phyloP scores from a whole-genome alignment of 2,888 invertebrate species.

The Julus scanicus region DNA sequence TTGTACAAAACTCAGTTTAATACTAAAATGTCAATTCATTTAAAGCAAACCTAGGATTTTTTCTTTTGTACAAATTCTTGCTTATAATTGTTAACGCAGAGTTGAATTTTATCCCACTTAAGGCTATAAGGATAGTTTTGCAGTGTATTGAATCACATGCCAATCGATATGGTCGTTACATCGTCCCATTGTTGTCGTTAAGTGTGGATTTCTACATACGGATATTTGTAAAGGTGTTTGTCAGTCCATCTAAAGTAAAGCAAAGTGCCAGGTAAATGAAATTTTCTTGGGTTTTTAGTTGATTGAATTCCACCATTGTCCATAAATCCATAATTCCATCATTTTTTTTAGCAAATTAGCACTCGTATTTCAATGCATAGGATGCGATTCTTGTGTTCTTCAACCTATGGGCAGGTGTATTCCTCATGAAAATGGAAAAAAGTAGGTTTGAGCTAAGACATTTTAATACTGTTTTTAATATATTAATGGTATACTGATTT shows the following conservation, averaged over 20 bases:
- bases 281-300: background rate
- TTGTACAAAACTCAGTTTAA: background rate
- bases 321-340: slow-evolving; percentile 32
- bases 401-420: slow-evolving; percentile 76
- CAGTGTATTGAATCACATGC: slow-evolving; percentile 92
- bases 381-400: slow-evolving; percentile 83
- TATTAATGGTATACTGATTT: background rate
- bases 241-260: slow-evolving; percentile 87
- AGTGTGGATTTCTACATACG: slow-evolving; percentile 97
- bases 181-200: slow-evolving; percentile 87
- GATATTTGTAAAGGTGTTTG: slow-evolving; percentile 86
- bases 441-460: slow-evolving; percentile 48
- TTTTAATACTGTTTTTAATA: background rate
- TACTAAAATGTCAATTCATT: background rate
- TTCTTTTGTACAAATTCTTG: too few species aligned
- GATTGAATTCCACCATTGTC: slow-evolving; percentile 49
- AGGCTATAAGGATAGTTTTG: slow-evolving; percentile 92
- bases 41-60: too few species aligned
- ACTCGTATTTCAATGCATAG: slow-evolving; percentile 88
- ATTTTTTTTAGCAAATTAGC: slow-evolving; percentile 77
- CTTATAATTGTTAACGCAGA: background rate
- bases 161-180: slow-evolving; percentile 91
- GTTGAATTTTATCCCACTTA: background rate
- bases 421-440: slow-evolving; percentile 62
- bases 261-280: slow-evolving; percentile 77